Evolutionary conservation across 2,113 vertebrate genomes (phyloP).

Genomic region (Paralichthys olivaceus): DNA sequence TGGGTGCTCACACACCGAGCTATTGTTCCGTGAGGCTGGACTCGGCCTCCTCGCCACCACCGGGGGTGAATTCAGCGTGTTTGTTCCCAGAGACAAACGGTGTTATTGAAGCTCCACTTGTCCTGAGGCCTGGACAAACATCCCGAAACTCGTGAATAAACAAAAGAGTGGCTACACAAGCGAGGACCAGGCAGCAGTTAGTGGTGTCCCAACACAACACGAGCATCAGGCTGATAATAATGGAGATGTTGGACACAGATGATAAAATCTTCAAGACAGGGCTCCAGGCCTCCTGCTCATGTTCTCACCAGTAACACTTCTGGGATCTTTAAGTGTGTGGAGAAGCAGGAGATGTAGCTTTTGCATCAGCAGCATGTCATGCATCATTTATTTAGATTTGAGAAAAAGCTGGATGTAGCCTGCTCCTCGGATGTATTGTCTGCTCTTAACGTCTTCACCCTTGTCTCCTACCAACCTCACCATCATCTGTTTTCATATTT

Average conservation of each 20-base stretch:
- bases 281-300: background rate
- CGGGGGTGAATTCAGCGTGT: background rate
- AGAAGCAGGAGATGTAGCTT: background rate
- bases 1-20: background rate
- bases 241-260: background rate
- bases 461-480: background rate
- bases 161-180: background rate
- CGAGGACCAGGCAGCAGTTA: background rate
- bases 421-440: background rate
- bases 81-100: slow-evolving; percentile 34
- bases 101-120: slow-evolving; percentile 29
- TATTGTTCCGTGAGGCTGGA: slow-evolving; percentile 57
- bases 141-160: background rate
- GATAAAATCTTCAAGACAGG: background rate
- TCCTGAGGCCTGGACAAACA: slow-evolving; percentile 7
- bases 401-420: background rate
- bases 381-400: background rate
- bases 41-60: slow-evolving; percentile 43
- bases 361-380: background rate
- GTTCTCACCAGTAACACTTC: background rate
- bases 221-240: background rate
- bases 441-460: background rate
- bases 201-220: background rate
- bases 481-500: slow-evolving; percentile 34
- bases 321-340: background rate